Evolutionary conservation across 2,888 invertebrate genomes (phyloP).

Genomic region (Norana najaformis): DNA sequence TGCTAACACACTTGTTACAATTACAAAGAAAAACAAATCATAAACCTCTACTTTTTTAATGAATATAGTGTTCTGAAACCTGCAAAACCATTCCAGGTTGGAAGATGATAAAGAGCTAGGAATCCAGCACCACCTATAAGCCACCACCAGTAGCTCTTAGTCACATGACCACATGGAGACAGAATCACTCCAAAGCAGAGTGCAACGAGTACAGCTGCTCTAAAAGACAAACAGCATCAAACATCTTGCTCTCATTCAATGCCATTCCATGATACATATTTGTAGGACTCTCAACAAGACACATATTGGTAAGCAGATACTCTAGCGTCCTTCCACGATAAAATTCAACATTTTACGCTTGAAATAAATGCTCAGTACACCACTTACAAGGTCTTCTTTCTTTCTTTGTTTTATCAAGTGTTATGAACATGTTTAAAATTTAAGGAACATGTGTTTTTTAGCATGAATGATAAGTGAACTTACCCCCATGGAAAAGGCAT

Average conservation of each 20-base stretch:
- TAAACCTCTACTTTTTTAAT: not conserved
- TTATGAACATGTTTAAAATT: not conserved
- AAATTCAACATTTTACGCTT: not conserved
- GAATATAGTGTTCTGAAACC: conserved; percentile 47
- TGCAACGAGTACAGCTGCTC: conserved; percentile 50
- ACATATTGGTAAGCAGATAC: not conserved
- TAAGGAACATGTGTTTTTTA: not conserved
- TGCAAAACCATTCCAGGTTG: conserved; percentile 55
- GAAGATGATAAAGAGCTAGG: conserved; percentile 52
- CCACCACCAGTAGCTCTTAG: conserved; percentile 53
- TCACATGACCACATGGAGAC: conserved; percentile 46
- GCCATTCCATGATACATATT: not conserved
- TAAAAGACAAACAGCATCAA: conserved; percentile 41
- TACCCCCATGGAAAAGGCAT: conserved; percentile 61
- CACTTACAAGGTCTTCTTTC: not conserved
- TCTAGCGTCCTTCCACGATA: not conserved
- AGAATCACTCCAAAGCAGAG: conserved; percentile 50
- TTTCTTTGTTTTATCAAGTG: not conserved
- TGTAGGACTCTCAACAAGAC: not conserved
- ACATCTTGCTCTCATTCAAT: not conserved
- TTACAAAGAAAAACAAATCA: not conserved
- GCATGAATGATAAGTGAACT: conserved; percentile 31
- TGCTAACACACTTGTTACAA: not conserved
- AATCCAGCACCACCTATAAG: conserved; percentile 49
- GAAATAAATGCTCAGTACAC: not conserved